Evolutionary conservation across 2,113 vertebrate species (phyloP), one percentile per base, ranked within the genome.

Genomic region (Tenrec ecaudatus): DNA sequence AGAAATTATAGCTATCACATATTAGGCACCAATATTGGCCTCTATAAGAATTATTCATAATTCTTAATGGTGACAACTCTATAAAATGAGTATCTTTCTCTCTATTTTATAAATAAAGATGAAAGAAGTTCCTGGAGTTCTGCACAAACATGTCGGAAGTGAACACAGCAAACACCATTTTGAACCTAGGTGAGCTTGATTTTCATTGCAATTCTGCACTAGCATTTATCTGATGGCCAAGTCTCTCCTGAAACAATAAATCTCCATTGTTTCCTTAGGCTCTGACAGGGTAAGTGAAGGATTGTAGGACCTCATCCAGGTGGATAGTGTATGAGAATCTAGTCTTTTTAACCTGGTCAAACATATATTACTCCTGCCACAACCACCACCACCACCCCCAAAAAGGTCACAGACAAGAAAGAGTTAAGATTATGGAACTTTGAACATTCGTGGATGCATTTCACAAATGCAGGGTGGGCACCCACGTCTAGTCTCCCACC

Each of bases 21-120:
- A 62, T 0, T 60, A 8, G 92, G 43, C 53, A 2, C 15, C 22
- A 60, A 27, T 0, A 92, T 4, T 27, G 19, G 19, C 68, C 58
- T 25, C 17, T 14, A 57, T 1, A 86, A 8, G 79, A 85, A 73
- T 60, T 88, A 92, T 38, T 40, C 47, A 78, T 20, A 73, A 81
- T 3, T 62, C 76, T 89, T 66, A 47, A 68, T 20, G 36, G 77
- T 16, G 79, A 29, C 10, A 38, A 58, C 47, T 5, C 27, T 69
- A 40, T 69, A 40, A 87, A 94, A 82, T 43, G 25, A 15, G 40
- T 31, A 43, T 53, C 75, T 60, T 22, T 43, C 22, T 62, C 19
- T 92, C 60, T 22, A 53, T 68, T 94, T 90, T 64, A 53, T 82
- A 92, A 81, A 69, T n/a, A 14, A 84, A 7, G 16, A 81, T 53